Percentiles rank a stretch among this genome's conserved stretches.
Evolutionary conservation across 2,888 invertebrate species (phyloP).

Genomic region (Pardosa pseudoannulata): DNA sequence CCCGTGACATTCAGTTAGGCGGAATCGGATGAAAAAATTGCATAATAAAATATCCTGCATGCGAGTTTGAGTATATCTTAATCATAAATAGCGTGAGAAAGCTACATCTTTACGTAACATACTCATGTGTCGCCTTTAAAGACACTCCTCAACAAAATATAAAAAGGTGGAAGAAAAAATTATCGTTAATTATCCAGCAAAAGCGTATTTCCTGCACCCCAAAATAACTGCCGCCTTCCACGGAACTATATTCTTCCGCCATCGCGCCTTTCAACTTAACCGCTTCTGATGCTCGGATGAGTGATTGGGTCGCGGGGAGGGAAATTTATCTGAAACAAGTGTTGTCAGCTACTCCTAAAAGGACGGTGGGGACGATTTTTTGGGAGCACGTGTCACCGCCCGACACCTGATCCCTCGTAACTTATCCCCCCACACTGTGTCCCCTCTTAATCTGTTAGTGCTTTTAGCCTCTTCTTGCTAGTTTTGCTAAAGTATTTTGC

Average conservation of each 20-base stretch:
- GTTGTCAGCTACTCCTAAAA: constrained; percentile 70
- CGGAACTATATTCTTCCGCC: constrained; percentile 46
- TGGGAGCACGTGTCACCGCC: constrained; percentile 61
- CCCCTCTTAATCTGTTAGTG: constrained; percentile 60
- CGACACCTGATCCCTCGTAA: constrained; percentile 67
- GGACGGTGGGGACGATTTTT: constrained; percentile 69
- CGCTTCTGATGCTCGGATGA: constrained; percentile 53
- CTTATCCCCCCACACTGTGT: constrained; percentile 64
- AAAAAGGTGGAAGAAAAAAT: constrained; percentile 40
- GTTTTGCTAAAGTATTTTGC: constrained; percentile 40
- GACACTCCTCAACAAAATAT: constrained; percentile 20
- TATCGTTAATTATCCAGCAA: constrained; percentile 65
- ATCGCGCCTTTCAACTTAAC: constrained; percentile 53
- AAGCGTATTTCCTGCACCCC: constrained; percentile 47
- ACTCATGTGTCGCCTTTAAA: constrained; percentile 1
- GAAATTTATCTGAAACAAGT: constrained; percentile 71
- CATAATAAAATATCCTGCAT: too few species aligned
- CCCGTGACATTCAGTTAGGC: too few species aligned
- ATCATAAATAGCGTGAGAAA: constrained; percentile 6
- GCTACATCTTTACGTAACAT: background rate
- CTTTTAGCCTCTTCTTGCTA: constrained; percentile 44
- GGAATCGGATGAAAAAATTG: too few species aligned
- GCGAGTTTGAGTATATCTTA: background rate
- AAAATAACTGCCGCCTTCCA: constrained; percentile 53
- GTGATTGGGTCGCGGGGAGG: constrained; percentile 49